Evolutionary conservation across 2,888 invertebrate genomes (phyloP).

Genomic region (Drosophila quinaria): DNA sequence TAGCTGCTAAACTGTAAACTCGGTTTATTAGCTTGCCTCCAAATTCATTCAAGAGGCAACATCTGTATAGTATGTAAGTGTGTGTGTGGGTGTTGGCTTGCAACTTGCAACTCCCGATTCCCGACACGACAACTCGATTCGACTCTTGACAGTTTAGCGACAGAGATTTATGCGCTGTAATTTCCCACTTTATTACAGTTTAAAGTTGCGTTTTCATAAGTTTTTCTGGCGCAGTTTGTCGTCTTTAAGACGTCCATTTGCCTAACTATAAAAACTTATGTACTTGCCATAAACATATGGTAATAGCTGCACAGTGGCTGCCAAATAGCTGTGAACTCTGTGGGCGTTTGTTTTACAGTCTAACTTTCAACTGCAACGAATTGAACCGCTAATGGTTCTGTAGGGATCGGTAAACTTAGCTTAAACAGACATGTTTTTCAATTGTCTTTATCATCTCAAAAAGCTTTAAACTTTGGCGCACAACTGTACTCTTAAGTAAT

Average conservation of each 20-base stretch:
- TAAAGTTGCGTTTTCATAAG: conserved; percentile 79
- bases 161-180: conserved; percentile 80
- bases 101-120: conserved; percentile 37
- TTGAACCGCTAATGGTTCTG: background rate
- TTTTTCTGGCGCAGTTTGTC: conserved; percentile 60
- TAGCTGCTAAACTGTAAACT: conserved; percentile 76
- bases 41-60: conserved; percentile 64
- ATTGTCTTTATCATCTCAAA: background rate
- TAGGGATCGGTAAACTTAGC: background rate
- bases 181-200: conserved; percentile 82
- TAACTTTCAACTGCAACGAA: background rate
- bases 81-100: conserved; percentile 70
- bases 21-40: conserved; percentile 34
- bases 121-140: conserved; percentile 39
- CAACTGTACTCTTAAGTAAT: background rate
- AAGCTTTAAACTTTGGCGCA: background rate
- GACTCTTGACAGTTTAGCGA: conserved; percentile 75
- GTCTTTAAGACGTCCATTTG: conserved; percentile 59
- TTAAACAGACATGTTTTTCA: background rate
- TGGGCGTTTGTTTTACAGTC: conserved; percentile 2
- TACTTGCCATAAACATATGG: conserved; percentile 22
- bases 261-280: conserved; percentile 37
- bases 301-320: conserved; percentile 18
- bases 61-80: conserved; percentile 14
- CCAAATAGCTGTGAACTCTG: conserved; percentile 4